Conservation (phyloP, 2,888 invertebrate genomes). For the Nomada fucata region DNA sequence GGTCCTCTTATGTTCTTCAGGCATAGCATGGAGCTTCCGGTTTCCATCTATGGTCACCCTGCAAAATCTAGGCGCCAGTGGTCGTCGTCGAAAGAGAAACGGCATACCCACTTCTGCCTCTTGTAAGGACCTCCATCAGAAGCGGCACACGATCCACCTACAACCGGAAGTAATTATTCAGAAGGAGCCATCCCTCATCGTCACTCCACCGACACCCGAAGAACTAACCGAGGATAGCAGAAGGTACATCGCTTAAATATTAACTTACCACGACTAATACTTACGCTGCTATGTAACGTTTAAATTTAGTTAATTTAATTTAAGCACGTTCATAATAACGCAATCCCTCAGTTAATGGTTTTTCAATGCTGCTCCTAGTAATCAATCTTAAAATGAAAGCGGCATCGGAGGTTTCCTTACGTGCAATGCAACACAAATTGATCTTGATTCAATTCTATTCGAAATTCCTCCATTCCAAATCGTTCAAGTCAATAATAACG, state of each 20-base stretch:
- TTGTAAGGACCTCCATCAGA: constrained; percentile 73
- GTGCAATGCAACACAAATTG: too few relatives aligned
- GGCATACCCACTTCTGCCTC: constrained; percentile 68
- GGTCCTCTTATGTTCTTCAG: constrained; percentile 57
- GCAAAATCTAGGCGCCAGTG: constrained; percentile 76
- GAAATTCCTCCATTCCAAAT: too few relatives aligned
- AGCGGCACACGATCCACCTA: constrained; percentile 77
- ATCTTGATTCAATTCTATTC: too few relatives aligned
- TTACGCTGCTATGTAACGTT: neutral
- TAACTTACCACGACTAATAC: neutral
- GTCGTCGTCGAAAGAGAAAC: constrained; percentile 75
- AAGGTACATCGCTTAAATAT: constrained; percentile 48
- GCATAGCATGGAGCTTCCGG: constrained; percentile 81
- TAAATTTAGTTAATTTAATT: neutral
- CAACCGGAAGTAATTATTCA: constrained; percentile 76
- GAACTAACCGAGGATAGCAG: constrained; percentile 30
- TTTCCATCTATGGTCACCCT: constrained; percentile 79
- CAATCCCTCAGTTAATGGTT: too few relatives aligned
- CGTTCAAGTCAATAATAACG: too few relatives aligned
- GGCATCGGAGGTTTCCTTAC: too few relatives aligned
- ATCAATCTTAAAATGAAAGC: too few relatives aligned
- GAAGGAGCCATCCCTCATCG: constrained; percentile 74
- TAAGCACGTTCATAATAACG: too few relatives aligned
- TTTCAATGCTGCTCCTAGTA: too few relatives aligned
- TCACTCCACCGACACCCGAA: constrained; percentile 76